A percentile compares a stretch with the other conserved stretches of the same genome.
These are phyloP conservation scores for Bombus confusus DNA, from an alignment of 1,140 invertebrate species.

Conservation along the genomic window DNA sequence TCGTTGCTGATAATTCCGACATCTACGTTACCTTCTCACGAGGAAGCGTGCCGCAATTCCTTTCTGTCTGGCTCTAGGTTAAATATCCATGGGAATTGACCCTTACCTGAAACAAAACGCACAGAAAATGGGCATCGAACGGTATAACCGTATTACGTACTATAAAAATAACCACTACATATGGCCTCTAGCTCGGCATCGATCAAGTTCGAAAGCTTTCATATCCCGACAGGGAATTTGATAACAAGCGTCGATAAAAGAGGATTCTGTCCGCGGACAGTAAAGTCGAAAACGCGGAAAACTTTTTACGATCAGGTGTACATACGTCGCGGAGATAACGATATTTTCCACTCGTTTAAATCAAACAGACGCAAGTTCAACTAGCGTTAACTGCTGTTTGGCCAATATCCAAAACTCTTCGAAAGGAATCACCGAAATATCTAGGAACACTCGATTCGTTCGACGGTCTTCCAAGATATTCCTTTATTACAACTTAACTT, in stretches of 20 bases:
- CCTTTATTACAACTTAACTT: background rate
- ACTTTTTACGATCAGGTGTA: too few relatives aligned
- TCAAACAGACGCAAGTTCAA: background rate
- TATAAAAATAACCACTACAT: background rate
- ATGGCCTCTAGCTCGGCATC: too few relatives aligned
- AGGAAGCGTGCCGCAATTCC: background rate
- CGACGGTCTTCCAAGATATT: background rate
- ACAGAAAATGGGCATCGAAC: slow-evolving; percentile 40
- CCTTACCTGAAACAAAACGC: slow-evolving; percentile 74
- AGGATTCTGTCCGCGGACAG: slow-evolving; percentile 20
- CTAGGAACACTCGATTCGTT: background rate
- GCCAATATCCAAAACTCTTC: too few relatives aligned
- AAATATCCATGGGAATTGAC: background rate
- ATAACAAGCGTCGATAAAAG: slow-evolving; percentile 62
- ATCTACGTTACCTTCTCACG: slow-evolving; percentile 61
- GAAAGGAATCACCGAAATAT: background rate
- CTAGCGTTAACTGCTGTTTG: background rate
- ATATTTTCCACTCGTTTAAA: background rate
- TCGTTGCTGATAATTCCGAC: slow-evolving; percentile 36
- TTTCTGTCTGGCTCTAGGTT: too few relatives aligned
- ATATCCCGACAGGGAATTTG: background rate
- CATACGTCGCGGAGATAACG: background rate
- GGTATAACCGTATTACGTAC: fast-evolving
- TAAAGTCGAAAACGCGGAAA: background rate
- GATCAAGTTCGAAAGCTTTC: background rate